Evolutionary conservation across 2,113 vertebrate genomes (phyloP).

Genomic region (Stegostoma tigrinum): DNA sequence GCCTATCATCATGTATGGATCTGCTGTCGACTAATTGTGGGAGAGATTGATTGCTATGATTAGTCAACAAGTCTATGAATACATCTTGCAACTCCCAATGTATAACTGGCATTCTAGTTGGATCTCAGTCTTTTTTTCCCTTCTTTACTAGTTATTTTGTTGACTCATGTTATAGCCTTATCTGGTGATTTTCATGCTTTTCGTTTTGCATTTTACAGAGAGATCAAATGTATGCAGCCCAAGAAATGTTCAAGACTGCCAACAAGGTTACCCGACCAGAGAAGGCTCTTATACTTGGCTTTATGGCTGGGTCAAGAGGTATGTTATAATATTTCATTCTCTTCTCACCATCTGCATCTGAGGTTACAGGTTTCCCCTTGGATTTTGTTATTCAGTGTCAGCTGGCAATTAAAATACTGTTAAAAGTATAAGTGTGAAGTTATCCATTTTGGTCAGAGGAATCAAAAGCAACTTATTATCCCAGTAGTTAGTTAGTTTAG

Average conservation of each 20-base stretch:
- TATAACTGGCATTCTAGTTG: not conserved
- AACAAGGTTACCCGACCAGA: conserved; percentile 96
- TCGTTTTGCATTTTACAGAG: conserved; percentile 55
- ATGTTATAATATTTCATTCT: conserved; percentile 39
- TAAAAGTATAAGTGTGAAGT: too few species aligned
- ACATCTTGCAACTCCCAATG: not conserved
- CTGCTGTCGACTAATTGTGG: not conserved
- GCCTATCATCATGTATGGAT: not conserved
- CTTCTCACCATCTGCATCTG: not conserved
- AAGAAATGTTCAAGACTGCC: conserved; percentile 98
- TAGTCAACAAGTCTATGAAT: too few species aligned
- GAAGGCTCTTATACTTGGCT: conserved; percentile 95
- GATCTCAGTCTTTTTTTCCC: not conserved
- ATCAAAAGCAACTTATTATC: too few species aligned
- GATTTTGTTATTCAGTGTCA: not conserved
- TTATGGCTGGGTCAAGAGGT: conserved; percentile 98
- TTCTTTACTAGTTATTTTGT: not conserved
- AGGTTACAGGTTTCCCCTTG: not conserved
- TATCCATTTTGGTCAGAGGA: too few species aligned
- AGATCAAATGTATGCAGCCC: conserved; percentile 93
- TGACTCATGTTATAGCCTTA: not conserved
- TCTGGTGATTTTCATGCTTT: not conserved
- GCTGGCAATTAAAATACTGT: not conserved
- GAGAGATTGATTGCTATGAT: not conserved
- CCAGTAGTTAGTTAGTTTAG: too few species aligned